These are phyloP conservation scores for Rhineura floridana DNA, from an alignment of 2,113 vertebrate genomes.

Conservation along the genomic window DNA sequence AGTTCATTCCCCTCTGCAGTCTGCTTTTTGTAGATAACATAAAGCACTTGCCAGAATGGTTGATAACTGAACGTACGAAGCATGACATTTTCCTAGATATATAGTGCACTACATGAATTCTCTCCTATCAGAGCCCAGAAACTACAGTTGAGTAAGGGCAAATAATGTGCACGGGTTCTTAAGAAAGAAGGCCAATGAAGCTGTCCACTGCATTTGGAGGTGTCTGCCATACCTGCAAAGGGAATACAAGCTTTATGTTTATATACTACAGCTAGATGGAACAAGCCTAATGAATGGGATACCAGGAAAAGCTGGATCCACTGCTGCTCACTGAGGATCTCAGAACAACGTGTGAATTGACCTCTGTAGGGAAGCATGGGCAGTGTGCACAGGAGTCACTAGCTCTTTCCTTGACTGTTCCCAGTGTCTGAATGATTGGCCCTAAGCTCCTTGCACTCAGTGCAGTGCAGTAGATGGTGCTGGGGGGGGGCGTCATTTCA, in stretches of 20 bases:
- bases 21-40: constrained; percentile 77
- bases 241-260: constrained; percentile 37
- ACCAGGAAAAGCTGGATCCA: not conserved
- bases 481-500: not conserved
- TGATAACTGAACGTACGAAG: constrained; percentile 75
- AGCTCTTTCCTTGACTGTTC: not conserved
- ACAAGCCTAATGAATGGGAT: constrained; percentile 25
- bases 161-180: constrained; percentile 51
- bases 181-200: constrained; percentile 41
- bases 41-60: constrained; percentile 72
- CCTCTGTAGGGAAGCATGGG: no score
- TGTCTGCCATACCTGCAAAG: constrained; percentile 29
- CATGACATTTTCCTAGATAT: constrained; percentile 74
- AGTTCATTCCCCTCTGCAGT: constrained; percentile 75
- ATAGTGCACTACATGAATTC: constrained; percentile 65
- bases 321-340: not conserved
- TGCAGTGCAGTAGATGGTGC: not conserved
- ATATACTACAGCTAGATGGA: constrained; percentile 16
- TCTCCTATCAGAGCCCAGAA: constrained; percentile 65
- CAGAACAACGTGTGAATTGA: no score
- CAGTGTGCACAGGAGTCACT: no score
- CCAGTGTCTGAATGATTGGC: not conserved
- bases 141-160: constrained; percentile 63
- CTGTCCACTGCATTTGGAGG: constrained; percentile 25
- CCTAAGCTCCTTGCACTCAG: not conserved